Evolutionary conservation across 2,113 vertebrate genomes (phyloP), one percentile per base, ranked within the genome.

Genomic region (Perca fluviatilis): DNA sequence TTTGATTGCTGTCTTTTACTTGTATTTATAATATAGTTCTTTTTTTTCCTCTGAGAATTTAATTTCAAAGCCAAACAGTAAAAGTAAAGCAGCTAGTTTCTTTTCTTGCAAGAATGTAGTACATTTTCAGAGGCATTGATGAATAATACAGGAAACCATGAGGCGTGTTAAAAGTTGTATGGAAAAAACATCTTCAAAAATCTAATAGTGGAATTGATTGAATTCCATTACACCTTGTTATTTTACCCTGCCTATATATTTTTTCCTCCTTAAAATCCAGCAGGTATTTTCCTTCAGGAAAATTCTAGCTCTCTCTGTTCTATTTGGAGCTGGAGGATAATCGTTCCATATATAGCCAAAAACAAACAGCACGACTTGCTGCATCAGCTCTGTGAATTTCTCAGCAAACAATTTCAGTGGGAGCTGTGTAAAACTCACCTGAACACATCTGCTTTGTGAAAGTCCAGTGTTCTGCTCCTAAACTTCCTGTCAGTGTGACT

Each of bases 151-250:
- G 19, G 9, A 13, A 46, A 46, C n/a, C 58, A 57, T 2, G 11
- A 5, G 49, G 68, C 58, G 70, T 27, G 77, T 68, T 78, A 43
- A 58, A 64, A 70, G 47, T 30, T 76, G 6, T 25, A 25, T 13
- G n/a, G 43, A 33, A 53, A 36, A 72, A 72, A 54, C 30, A 57
- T 67, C 75, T 86, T 81, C 33, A 21, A 14, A 66, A 66, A 61
- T 53, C 75, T 66, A 77, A 77, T 58, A 27, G 53, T 51, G 12
- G 46, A 78, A 79, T 79, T 65, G 70, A 87, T 81, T 77, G 21
- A 58, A 69, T 80, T 83, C 76, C 51, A 69, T 85, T 85, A 71
- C 69, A 53, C 30, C 43, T n/a, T 56, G 63, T 63, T 74, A 11
- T 65, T 72, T 77, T 13, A 27, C 25, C 6, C 40, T 53, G 61